A percentile compares a stretch with the other conserved stretches of the same genome.
phyloP scores from a whole-genome alignment of 2,797 vertebrate species.

The Prunella strophiata region DNA sequence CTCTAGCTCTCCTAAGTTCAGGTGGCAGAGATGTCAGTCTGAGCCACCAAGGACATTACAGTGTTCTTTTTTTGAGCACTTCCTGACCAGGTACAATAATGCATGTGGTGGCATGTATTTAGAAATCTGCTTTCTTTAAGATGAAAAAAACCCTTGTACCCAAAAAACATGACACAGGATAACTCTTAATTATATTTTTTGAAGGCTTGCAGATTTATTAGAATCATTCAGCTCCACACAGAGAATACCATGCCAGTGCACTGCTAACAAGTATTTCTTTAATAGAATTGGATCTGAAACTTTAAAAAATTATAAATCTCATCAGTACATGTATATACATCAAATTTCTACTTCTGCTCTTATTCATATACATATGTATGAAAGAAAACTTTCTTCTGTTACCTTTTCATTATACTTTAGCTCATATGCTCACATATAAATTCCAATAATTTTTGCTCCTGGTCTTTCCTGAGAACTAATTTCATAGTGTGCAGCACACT shows the following conservation, averaged over 20 bases:
- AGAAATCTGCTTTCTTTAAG: neutral
- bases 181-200: neutral
- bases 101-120: neutral
- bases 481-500: neutral
- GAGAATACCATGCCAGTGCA: neutral
- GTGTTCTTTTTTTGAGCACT: neutral
- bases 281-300: neutral
- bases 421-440: neutral
- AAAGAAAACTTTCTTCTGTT: neutral
- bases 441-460: neutral
- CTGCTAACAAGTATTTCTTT: neutral
- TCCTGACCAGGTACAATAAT: neutral
- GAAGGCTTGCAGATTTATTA: neutral
- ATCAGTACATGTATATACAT: neutral
- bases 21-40: neutral
- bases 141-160: neutral
- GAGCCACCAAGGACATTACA: neutral
- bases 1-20: neutral
- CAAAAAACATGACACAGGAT: accelerated
- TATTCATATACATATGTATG: neutral
- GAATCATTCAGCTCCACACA: neutral
- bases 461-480: neutral
- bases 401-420: neutral
- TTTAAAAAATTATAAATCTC: neutral
- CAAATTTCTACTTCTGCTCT: neutral